Evolutionary conservation across 2,888 invertebrate genomes (phyloP).

Genomic region (Xanthorhoe spadicearia): DNA sequence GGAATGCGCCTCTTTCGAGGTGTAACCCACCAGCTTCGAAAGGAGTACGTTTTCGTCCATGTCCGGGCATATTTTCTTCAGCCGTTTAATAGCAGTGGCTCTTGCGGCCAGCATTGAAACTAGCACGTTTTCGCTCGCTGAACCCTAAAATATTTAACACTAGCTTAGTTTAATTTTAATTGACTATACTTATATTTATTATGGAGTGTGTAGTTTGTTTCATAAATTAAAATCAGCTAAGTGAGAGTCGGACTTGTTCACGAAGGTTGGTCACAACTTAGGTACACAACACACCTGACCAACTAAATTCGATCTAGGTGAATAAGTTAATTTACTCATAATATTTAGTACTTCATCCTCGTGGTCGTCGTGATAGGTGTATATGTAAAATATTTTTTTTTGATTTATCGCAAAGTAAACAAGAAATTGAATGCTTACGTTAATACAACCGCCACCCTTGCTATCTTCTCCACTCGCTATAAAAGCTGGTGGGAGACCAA

Average conservation of each 20-base stretch:
- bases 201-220: too few species aligned
- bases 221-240: too few species aligned
- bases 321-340: too few species aligned
- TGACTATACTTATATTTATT: too few species aligned
- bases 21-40: conserved; percentile 96
- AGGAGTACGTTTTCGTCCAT: conserved; percentile 95
- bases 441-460: conserved; percentile 96
- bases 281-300: too few species aligned
- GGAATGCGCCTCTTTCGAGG: conserved; percentile 95
- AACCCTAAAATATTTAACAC: conserved; percentile 90
- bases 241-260: too few species aligned
- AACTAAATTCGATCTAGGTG: too few species aligned
- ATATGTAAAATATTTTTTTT: too few species aligned
- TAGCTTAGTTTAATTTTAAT: too few species aligned
- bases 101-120: conserved; percentile 97
- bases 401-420: neutral
- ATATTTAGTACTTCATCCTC: too few species aligned
- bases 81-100: conserved; percentile 92
- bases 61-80: conserved; percentile 93
- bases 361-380: too few species aligned
- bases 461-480: conserved; percentile 93
- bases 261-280: too few species aligned
- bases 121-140: conserved; percentile 97
- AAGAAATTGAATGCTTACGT: conserved; percentile 84
- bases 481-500: conserved; percentile 95